A percentile compares a stretch with the other conserved stretches of the same genome.
These are phyloP conservation scores for Eupithecia vulgata DNA, from an alignment of 2,888 invertebrate species.

Conservation along the genomic window DNA sequence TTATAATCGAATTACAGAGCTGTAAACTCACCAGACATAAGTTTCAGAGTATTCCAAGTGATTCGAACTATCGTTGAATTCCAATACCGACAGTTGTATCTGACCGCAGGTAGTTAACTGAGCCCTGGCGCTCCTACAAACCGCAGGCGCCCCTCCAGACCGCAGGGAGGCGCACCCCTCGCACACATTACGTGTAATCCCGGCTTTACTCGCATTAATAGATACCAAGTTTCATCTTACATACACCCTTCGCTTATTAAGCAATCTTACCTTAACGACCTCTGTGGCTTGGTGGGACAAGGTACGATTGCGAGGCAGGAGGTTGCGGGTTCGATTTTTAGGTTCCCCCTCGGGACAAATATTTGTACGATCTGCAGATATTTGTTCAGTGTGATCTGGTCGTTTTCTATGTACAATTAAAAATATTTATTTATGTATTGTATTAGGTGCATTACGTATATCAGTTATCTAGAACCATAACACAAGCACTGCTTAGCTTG, in stretches of 20 bases:
- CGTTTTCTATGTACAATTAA: too few species aligned
- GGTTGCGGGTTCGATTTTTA: too few species aligned
- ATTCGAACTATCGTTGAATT: not conserved
- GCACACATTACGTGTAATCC: conserved; percentile 31
- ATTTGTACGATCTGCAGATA: too few species aligned
- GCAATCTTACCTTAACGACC: not conserved
- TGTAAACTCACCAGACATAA: not conserved
- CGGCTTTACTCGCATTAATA: conserved; percentile 23
- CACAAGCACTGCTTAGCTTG: too few species aligned
- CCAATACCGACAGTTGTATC: not conserved
- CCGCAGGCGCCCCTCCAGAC: not conserved
- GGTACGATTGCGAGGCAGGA: too few species aligned
- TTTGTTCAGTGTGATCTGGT: too few species aligned
- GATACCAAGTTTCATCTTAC: conserved; percentile 11
- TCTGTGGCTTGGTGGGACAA: too few species aligned
- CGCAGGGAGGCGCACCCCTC: not conserved
- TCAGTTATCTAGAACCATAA: too few species aligned
- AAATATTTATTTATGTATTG: too few species aligned
- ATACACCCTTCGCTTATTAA: conserved; percentile 2
- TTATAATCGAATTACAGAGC: not conserved
- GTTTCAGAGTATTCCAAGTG: not conserved
- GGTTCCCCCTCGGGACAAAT: too few species aligned
- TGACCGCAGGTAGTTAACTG: conserved; percentile 2
- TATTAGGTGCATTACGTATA: too few species aligned
- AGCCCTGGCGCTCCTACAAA: not conserved